Base-by-base conservation (phyloP, 2,113 vertebrate genomes). In the Uropsilus gracilis region DNA sequence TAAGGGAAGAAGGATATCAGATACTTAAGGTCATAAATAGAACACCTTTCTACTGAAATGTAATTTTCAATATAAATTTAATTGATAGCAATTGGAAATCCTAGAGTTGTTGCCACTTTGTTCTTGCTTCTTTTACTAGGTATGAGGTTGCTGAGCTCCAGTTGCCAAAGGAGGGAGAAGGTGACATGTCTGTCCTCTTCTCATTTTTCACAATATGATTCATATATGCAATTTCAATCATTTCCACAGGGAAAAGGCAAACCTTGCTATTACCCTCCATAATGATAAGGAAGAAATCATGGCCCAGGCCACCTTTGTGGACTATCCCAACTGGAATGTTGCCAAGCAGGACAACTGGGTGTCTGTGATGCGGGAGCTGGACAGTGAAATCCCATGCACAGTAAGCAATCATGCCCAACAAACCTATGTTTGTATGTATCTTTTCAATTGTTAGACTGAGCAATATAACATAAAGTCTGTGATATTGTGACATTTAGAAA, bases 241-340 rank as follows among this genome's bases (percentile, higher is more conserved):
- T 97, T 96, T 98, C 85, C 34, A 37, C 97, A 99, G 99, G 90
- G 99, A 99, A 96, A 99, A 98, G 89, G 98, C 99, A 55, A 99
- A 99, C 89, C 98, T 99, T 96, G 98, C 99, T 2, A 97, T 99
- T 97, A 99, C 99, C 1, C 92, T 99, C 96, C 98, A 95, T 97
- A 98, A 98, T 85, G 97, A 97, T 48, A 97, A 96, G 84, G 98
- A 98, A 9, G 96, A 98, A 42, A 83, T 99, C 34, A 53, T 99
- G 96, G 99, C 99, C 42, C 99, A 99, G 20, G 99, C 99, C 66
- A 98, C 97, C 37, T 99, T 99, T 95, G 66, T 99, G 69, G 99
- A 99, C 91, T 98, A 99, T 91, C 99, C 99, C 42, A 98, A 97
- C 1, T 98, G 98, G 97, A 98, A 97, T 24, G 8, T 99, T 64